phyloP scores from a whole-genome alignment of 1,140 invertebrate species.

The Drosophila willistoni region DNA sequence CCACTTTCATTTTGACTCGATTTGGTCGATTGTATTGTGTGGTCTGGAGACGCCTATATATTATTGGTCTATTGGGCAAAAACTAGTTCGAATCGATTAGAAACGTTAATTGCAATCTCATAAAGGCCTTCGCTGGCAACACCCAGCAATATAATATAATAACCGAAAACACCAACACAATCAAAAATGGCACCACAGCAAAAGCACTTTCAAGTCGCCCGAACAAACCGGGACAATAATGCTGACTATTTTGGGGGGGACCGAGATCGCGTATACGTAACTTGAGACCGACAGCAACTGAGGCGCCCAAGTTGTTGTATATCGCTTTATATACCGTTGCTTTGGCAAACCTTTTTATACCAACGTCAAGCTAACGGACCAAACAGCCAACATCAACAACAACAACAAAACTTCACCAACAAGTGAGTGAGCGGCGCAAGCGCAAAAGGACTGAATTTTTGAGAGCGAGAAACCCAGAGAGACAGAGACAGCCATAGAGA shows the following conservation, averaged over 20 bases:
- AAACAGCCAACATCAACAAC: conserved; percentile 11
- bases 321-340: conserved; percentile 75
- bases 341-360: conserved; percentile 58
- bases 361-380: conserved; percentile 38
- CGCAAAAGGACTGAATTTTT: conserved; percentile 59
- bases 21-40: conserved; percentile 6
- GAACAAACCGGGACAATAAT: conserved; percentile 66
- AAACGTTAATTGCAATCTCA: conserved; percentile 59
- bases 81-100: conserved; percentile 72
- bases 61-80: conserved; percentile 27
- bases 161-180: conserved; percentile 16
- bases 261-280: conserved; percentile 53
- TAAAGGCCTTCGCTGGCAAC: conserved; percentile 77
- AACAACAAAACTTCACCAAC: conserved; percentile 68
- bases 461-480: conserved; percentile 37
- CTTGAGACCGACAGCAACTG: conserved; percentile 74
- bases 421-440: conserved; percentile 48
- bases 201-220: conserved; percentile 74
- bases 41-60: conserved; percentile 32
- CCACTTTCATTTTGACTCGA: conserved; percentile 68
- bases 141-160: conserved; percentile 53
- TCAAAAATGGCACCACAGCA: conserved; percentile 54
- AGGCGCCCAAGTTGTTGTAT: conserved; percentile 78
- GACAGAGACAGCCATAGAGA: conserved; percentile 13
- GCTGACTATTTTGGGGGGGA: conserved; percentile 24